Percentiles rank a stretch among this genome's conserved stretches.
Evolutionary conservation across 2,888 invertebrate species (phyloP).

Genomic region (Lepidochitona cinerea): DNA sequence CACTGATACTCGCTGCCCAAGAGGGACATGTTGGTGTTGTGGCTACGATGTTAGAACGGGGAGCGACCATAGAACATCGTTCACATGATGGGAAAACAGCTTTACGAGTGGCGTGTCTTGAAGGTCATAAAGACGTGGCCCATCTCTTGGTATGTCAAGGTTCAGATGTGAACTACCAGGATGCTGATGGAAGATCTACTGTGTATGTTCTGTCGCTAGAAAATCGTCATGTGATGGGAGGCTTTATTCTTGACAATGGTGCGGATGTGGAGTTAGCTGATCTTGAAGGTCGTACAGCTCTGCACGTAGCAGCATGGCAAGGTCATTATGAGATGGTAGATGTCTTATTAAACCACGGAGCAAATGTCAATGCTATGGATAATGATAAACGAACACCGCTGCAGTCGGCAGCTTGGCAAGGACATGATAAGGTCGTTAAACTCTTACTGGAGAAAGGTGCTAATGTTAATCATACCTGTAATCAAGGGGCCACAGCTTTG

Average conservation of each 20-base stretch:
- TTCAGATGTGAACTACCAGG: slow-evolving; percentile 89
- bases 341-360: slow-evolving; percentile 85
- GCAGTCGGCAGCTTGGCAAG: slow-evolving; percentile 97
- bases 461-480: slow-evolving; percentile 89
- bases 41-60: slow-evolving; percentile 49
- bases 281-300: slow-evolving; percentile 85
- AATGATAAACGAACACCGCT: slow-evolving; percentile 82
- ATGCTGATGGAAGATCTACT: slow-evolving; percentile 93
- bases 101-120: slow-evolving; percentile 80
- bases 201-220: slow-evolving; percentile 86
- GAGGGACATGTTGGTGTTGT: slow-evolving; percentile 65
- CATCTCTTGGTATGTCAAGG: slow-evolving; percentile 78
- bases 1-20: slow-evolving; percentile 84
- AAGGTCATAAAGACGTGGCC: slow-evolving; percentile 75
- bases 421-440: slow-evolving; percentile 87
- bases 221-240: slow-evolving; percentile 60
- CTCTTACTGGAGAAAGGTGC: slow-evolving; percentile 84
- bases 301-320: slow-evolving; percentile 87
- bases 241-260: slow-evolving; percentile 74
- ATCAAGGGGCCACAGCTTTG: slow-evolving; percentile 95
- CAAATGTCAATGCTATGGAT: slow-evolving; percentile 80
- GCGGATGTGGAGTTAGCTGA: slow-evolving; percentile 91
- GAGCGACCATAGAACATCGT: slow-evolving; percentile 76
- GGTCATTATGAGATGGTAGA: slow-evolving; percentile 95
- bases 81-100: slow-evolving; percentile 78